Evolutionary conservation across 1,140 invertebrate species (phyloP), one percentile per base, ranked within the genome.

Genomic region (Drosophila nasuta): DNA sequence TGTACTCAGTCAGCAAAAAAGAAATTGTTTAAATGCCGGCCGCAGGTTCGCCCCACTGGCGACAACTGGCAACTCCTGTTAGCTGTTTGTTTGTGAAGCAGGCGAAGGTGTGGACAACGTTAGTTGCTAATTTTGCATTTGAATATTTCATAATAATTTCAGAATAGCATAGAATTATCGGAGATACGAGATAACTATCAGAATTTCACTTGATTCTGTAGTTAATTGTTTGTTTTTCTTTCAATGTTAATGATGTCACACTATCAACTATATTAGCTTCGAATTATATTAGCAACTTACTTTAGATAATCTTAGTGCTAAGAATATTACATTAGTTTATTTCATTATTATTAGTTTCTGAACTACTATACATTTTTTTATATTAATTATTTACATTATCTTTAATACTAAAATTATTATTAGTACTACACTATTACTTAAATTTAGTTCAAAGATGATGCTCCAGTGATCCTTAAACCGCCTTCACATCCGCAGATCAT

Each of bases 21-120:
- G 60, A 83, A 83, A 88, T 88, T 77, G 66, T 68, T 87, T 63
- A 82, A 82, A 88, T 79, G 82, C 79, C 65, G 72, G 66, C 82
- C 74, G 66, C 82, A 76, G 79, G 79, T 87, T 85, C 38, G 58
- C 17, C 58, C 56, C 52, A 67, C 51, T 67, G 68, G 77, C 69
- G 58, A 77, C 81, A 48, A 35, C 79, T 71, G 66, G 66, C 30
- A 57, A 58, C 59, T 77, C 51, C 63, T 48, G 62, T 67, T 67
- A 49, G 38, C 48, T 43, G 46, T 49, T 52, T 43, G 46, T 49
- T 48, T 68, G 52, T 20, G 57, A 35, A n/a, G 45, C 33, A 28
- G 7, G 54, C 41, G 64, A 67, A 68, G 75, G 75, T 70, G 77
- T 76, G 73, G 57, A 30, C 38, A 15, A 8, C 25, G 49, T 38